A percentile compares a stretch with the other conserved stretches of the same genome.
Evolutionary conservation across 2,113 vertebrate species (phyloP).

Genomic region (Miniopterus natalensis): DNA sequence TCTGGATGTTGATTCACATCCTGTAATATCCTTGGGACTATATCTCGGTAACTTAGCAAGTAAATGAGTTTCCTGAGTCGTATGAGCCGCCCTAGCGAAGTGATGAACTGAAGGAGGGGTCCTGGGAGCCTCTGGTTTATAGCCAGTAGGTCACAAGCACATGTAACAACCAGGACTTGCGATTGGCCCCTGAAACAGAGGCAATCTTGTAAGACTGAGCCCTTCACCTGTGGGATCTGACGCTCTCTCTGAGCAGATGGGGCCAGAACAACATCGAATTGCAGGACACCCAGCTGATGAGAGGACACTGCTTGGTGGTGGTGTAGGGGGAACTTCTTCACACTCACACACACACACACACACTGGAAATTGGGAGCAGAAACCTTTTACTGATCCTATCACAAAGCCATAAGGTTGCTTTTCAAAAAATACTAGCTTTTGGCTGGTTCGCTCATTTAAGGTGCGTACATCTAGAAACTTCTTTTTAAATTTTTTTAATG

Average conservation of each 20-base stretch:
- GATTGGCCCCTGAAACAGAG: fast-evolving
- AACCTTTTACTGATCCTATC: background rate
- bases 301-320: background rate
- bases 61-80: background rate
- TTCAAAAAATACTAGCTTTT: background rate
- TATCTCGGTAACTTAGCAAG: background rate
- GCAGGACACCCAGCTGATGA: background rate
- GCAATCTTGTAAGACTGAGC: fast-evolving
- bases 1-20: no score
- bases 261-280: no score
- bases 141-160: background rate
- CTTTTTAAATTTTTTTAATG: background rate
- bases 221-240: background rate
- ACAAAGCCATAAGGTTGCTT: background rate
- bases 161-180: background rate
- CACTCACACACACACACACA: no score
- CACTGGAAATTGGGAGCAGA: background rate
- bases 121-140: background rate
- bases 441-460: background rate
- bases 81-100: background rate
- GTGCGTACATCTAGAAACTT: background rate
- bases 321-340: background rate
- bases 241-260: no score
- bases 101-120: background rate
- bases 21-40: background rate